Percentiles rank a stretch among this genome's conserved stretches.
phyloP scores from a whole-genome alignment of 2,888 invertebrate genomes.

The Chirona hameri region DNA sequence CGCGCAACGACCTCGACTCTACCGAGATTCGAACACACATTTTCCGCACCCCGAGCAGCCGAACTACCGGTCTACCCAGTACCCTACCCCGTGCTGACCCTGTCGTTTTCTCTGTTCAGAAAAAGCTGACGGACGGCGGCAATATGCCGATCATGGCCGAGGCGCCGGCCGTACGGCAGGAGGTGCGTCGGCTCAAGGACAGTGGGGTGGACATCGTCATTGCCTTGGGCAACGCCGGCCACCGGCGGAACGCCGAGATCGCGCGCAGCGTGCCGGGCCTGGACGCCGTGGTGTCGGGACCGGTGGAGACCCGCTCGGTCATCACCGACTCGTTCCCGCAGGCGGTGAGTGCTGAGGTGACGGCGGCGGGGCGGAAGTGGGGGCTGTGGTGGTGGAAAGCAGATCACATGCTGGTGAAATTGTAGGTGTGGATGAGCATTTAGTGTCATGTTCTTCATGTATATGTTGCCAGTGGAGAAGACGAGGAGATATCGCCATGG shows the following conservation, averaged over 20 bases:
- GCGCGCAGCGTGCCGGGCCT: background rate
- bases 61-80: background rate
- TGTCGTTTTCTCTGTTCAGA: background rate
- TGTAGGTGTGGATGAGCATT: background rate
- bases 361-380: background rate
- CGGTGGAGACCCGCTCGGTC: background rate
- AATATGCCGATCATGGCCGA: background rate
- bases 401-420: background rate
- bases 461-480: too few relatives aligned
- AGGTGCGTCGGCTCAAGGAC: background rate
- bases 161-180: background rate
- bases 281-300: conserved; percentile 8
- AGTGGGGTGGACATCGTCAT: background rate
- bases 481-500: too few relatives aligned
- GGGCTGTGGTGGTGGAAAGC: background rate
- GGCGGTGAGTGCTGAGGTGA: background rate
- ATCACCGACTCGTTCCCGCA: background rate
- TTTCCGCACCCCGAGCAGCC: too few relatives aligned
- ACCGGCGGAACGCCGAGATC: background rate
- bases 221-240: background rate
- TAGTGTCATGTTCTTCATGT: too few relatives aligned
- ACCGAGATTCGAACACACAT: too few relatives aligned
- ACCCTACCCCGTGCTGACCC: background rate
- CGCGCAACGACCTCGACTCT: too few relatives aligned
- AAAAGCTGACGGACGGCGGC: background rate